Conservation (phyloP, 2,888 invertebrate species). For the Fissipunctia ypsillon region DNA sequence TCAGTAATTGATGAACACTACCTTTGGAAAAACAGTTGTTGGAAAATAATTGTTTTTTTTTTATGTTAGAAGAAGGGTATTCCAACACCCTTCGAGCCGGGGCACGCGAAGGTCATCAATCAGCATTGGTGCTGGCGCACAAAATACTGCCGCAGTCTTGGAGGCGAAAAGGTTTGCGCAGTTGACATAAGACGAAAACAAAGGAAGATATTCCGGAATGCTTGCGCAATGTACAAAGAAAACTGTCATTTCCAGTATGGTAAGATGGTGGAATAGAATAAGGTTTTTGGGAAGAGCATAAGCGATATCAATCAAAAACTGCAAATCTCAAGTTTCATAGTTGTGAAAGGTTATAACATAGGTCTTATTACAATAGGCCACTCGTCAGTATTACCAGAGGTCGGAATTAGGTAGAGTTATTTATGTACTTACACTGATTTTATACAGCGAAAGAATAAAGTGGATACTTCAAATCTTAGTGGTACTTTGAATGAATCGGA, state of each 20-base stretch:
- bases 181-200: conserved; percentile 69
- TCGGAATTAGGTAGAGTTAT: too few species aligned
- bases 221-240: conserved; percentile 74
- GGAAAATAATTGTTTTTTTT: neutral
- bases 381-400: too few species aligned
- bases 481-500: too few species aligned
- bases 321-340: neutral
- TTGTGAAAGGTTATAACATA: neutral
- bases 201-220: conserved; percentile 66
- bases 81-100: conserved; percentile 40
- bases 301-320: neutral
- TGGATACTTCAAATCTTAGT: too few species aligned
- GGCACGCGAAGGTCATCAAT: conserved; percentile 66
- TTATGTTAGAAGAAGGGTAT: neutral
- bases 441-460: too few species aligned
- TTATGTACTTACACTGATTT: too few species aligned
- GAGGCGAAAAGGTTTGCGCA: conserved; percentile 68
- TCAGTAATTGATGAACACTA: neutral
- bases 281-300: neutral
- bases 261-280: conserved; percentile 52
- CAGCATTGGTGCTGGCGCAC: conserved; percentile 82
- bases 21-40: neutral
- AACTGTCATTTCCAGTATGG: conserved; percentile 76
- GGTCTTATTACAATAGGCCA: too few species aligned
- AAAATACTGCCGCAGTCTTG: conserved; percentile 67